These are phyloP conservation scores for Halictus quadricinctus DNA, from an alignment of 2,888 invertebrate species.

Conservation along the genomic window DNA sequence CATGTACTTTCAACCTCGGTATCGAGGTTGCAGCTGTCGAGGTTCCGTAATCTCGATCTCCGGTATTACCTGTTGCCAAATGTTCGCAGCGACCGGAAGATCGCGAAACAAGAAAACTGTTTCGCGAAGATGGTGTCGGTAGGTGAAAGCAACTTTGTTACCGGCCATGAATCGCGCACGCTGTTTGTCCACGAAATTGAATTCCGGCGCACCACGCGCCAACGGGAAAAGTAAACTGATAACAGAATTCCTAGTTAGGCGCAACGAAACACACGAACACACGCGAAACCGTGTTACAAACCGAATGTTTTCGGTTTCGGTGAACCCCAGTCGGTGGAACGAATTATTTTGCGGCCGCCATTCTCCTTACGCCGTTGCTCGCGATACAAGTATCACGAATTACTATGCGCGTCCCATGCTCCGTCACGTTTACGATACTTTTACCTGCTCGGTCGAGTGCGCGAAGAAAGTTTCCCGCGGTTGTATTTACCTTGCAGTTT, in stretches of 20 bases:
- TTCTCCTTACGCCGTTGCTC: constrained; percentile 19
- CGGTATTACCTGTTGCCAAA: not conserved
- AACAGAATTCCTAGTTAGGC: constrained; percentile 20
- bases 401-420: constrained; percentile 30
- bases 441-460: constrained; percentile 38
- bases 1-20: no score
- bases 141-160: not conserved
- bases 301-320: constrained; percentile 29
- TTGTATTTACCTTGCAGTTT: not conserved
- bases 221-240: constrained; percentile 19
- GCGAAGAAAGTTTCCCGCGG: constrained; percentile 27
- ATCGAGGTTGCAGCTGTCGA: no score
- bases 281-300: constrained; percentile 15
- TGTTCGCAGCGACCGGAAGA: not conserved
- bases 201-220: not conserved
- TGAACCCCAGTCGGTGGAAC: constrained; percentile 37
- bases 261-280: not conserved
- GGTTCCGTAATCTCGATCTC: no score
- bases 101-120: no score
- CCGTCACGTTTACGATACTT: constrained; percentile 44
- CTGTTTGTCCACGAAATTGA: not conserved
- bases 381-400: constrained; percentile 24
- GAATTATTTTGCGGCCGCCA: constrained; percentile 27
- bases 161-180: not conserved
- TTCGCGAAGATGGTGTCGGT: not conserved